Evolutionary conservation across 2,113 vertebrate genomes (phyloP), one percentile per base, ranked within the genome.

Genomic region (Salminus brasiliensis): DNA sequence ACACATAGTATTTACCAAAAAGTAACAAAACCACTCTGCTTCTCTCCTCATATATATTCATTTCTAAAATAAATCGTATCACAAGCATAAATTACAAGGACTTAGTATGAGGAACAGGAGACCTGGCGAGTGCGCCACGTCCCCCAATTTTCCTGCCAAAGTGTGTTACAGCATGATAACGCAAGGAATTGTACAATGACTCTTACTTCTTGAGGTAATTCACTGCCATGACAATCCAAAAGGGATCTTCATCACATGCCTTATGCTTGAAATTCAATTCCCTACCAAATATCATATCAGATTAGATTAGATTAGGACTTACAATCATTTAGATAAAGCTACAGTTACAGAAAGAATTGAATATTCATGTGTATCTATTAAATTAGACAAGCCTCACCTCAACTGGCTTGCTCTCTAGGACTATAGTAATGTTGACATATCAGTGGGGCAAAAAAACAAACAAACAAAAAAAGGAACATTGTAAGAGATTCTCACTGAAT

Each of bases 261-360:
- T 72, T 66, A 49, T 53, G 25, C 57, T 39, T 74, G 32, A 30
- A 78, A 69, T 74, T 30, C n/a, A 1, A 45, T 67, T 32, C 30
- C 30, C 7, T 53, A 63, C 32, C 62, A 75, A 70, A 21, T 74
- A 25, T 65, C 23, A 67, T 59, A 47, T 59, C 34, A 74, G n/a
- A n/a, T n/a, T n/a, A 52, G n/a, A 55, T 25, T 43, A n/a, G n/a
- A n/a, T 71, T 49, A 65, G 45, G 52, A 65, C 70, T 78, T 71
- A 79, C 16, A 39, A 27, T 65, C 27, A 72, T 74, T 70, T 75
- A 74, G 81, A 81, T 66, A 47, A 75, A 81, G 65, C 12, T 10
- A 74, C 70, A 72, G 18, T 80, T 71, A 80, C 49, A 77, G 72
- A 81, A 77, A 84, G 53, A 77, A 66, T 11, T 80, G 45, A 34